phyloP scores from a whole-genome alignment of 2,113 vertebrate species.

The Carassius carassius region DNA sequence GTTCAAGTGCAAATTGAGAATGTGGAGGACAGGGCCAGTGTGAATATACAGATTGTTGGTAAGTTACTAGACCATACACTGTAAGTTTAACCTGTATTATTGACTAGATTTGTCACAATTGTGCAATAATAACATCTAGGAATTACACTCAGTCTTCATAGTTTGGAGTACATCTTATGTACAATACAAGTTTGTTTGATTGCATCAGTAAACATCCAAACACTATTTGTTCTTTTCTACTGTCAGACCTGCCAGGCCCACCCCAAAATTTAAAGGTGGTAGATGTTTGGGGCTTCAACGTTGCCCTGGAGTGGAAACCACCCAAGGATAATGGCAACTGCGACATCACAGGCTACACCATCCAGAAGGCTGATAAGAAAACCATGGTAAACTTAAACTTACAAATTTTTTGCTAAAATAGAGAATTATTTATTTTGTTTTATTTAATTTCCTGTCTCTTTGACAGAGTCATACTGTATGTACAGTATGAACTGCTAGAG shows the following conservation, averaged over 20 bases:
- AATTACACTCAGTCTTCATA: background rate
- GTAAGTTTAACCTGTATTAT: background rate
- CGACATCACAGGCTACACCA: constrained; percentile 86
- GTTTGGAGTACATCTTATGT: background rate
- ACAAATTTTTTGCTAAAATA: background rate
- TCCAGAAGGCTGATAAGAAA: constrained; percentile 96
- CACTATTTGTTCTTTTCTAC: background rate
- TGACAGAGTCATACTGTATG: background rate
- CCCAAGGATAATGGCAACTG: constrained; percentile 92
- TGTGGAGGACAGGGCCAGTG: constrained; percentile 82
- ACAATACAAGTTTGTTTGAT: background rate
- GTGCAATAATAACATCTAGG: background rate
- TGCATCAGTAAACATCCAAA: background rate
- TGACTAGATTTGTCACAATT: background rate
- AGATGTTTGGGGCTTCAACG: constrained; percentile 93
- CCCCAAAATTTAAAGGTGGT: constrained; percentile 82
- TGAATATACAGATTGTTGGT: constrained; percentile 93
- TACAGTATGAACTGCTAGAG: background rate
- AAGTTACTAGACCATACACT: constrained; percentile 52
- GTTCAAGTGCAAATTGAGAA: constrained; percentile 90
- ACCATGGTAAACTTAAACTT: constrained; percentile 83
- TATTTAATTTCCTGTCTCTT: too few relatives aligned
- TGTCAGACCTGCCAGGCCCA: constrained; percentile 87
- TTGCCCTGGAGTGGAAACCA: constrained; percentile 90
- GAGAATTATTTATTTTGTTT: background rate